Base-by-base conservation (phyloP, 1,140 invertebrate species). In the Pomacea maculata region DNA sequence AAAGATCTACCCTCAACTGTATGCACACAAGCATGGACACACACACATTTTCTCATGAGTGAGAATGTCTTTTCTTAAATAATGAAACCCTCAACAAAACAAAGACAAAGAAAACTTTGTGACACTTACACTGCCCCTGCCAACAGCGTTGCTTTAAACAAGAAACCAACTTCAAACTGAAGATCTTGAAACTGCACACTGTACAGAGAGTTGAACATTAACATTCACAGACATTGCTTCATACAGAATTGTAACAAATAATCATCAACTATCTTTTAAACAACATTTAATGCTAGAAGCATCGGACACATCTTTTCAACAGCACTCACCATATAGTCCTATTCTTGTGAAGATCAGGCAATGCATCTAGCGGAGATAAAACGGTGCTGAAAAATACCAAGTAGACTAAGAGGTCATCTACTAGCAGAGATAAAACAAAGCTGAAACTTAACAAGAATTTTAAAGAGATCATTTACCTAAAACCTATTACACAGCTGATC, bases 111-210 rank as follows among this genome's bases (percentile, higher is more conserved):
- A n/a, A n/a, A 19, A 55, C 21, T 17, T 21, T n/a, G 45, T 17
- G 54, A 25, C 57, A 89, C 88, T 87, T 84, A 93, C 93, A 86
- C 88, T 74, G 94, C 94, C 63, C 91, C 92, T 68, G 94, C 91
- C 64, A 98, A 91, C 67, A 94, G 92, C 64, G 91, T 93, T 19
- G 97, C 95, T 29, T 95, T 94, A 91, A 97, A 98, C 19, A 97
- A 92, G 88, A 94, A 96, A 83, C 94, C 94, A 5, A 92, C 92
- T 1, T 93, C 91, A 92, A 95, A 99, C 82, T 94, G 92, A 0
- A 97, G 97, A 93, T 99, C 97, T 79, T 94, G 90, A 89, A 93
- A 98, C 68, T 94, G 92, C 3, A 96, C 93, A 87, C 96, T 97
- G 86, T 91, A 79, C 72, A 67, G 1, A 79, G 25, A 29, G 6